phyloP scores from a whole-genome alignment of 35 echinoderm and acorn worm species.

The Apostichopus japonicus region DNA sequence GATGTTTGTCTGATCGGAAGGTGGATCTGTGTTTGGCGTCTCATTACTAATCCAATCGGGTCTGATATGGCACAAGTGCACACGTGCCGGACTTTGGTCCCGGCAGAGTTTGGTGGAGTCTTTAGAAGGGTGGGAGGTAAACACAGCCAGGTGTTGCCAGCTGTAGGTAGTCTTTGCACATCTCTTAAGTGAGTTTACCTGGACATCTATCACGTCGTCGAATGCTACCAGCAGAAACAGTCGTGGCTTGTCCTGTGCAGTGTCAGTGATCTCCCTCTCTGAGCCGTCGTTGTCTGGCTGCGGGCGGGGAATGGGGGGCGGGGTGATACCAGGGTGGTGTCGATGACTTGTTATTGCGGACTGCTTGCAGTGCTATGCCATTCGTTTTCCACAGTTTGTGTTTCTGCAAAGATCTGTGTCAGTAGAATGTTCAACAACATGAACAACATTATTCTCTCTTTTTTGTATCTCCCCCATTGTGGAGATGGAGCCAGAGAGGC shows the following conservation, averaged over 20 bases:
- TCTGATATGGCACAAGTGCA: background rate
- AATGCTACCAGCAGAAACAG: background rate
- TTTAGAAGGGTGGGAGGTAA: background rate
- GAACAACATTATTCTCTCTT: no score
- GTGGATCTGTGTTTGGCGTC: background rate
- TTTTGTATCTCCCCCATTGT: no score
- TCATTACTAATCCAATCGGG: background rate
- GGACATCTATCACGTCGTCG: background rate
- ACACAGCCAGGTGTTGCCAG: background rate
- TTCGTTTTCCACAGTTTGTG: no score
- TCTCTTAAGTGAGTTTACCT: background rate
- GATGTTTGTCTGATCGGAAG: background rate
- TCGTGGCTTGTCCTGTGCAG: background rate
- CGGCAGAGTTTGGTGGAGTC: background rate
- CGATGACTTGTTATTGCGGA: no score
- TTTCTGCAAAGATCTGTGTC: no score
- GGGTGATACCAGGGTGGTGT: background rate
- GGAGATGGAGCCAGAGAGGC: no score
- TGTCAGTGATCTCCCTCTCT: background rate
- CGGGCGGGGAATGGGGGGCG: background rate
- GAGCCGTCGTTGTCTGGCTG: background rate
- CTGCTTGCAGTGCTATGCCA: no score
- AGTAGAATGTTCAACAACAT: no score
- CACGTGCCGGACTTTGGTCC: slow-evolving; percentile 10
- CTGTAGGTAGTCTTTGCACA: slow-evolving; percentile 1